Base-by-base conservation (phyloP, 2,797 vertebrate genomes). In the Semotilus atromaculatus region DNA sequence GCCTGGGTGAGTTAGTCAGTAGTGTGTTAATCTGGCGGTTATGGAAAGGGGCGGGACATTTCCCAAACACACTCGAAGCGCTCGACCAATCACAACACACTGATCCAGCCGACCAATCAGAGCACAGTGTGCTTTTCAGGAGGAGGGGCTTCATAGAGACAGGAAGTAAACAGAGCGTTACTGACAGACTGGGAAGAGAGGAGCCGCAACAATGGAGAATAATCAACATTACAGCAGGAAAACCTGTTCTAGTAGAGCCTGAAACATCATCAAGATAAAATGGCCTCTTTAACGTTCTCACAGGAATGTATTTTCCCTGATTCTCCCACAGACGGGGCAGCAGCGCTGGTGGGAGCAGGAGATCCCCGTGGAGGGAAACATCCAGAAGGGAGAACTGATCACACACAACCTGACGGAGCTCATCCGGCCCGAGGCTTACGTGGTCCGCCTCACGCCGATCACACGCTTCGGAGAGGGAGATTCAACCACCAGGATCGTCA, bases 271-370 rank as follows among this genome's bases (percentile, higher is more conserved):
- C 0, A 14, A 7, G 13, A 16, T 62, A 3, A 7, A 0, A 29
- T 1, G 13, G 0, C 6, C 6, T 31, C 60, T 64, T 31, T 31
- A 29, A 64, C 0, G 0, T 16, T 0, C 14, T 62, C 2, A 29
- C n/a, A 62, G 58, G n/a, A 62, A 0, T 31, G 26, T 64, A 1
- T 64, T 29, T 18, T 18, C 6, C 62, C 29, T 31, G 62, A 31
- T 64, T 16, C 1, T 31, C 53, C 11, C 38, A 9, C 55, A 99
- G 98, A 96, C 96, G 51, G 98, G 98, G 13, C 95, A 97, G 36
- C 96, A 97, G 90, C 97, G 98, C 62, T 99, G 98, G 98, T 99
- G 98, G 98, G 98, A 99, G 85, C 97, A 98, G 88, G 98, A 99
- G 87, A 99, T 99, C 90, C 94, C 98, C 0, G 96, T 98, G 89